Evolutionary conservation across 2,797 vertebrate genomes (phyloP).

Genomic region (Semaprochilodus insignis): DNA sequence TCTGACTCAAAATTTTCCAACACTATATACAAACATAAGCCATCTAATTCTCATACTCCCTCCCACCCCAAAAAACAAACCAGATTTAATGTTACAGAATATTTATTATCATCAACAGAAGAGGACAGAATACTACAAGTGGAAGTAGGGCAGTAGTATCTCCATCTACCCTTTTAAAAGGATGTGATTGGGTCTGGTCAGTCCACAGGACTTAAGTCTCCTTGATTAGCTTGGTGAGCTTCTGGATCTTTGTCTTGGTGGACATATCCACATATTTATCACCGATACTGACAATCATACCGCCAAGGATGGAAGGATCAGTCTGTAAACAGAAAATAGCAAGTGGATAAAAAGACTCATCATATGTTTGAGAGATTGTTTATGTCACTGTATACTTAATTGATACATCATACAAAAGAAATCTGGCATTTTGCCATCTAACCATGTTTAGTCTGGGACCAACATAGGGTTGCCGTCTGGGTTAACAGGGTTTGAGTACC

Average conservation of each 20-base stretch:
- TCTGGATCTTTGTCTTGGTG: slow-evolving; percentile 93
- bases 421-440: too few relatives aligned
- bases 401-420: too few relatives aligned
- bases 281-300: slow-evolving; percentile 96
- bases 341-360: neutral
- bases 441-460: neutral
- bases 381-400: too few relatives aligned
- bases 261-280: slow-evolving; percentile 88
- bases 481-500: too few relatives aligned
- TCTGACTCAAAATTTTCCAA: too few relatives aligned
- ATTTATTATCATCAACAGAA: slow-evolving; percentile 62
- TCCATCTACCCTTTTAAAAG: slow-evolving; percentile 41
- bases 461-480: too few relatives aligned
- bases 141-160: slow-evolving; percentile 26
- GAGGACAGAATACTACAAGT: slow-evolving; percentile 44
- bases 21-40: too few relatives aligned
- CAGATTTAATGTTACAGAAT: slow-evolving; percentile 48
- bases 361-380: too few relatives aligned
- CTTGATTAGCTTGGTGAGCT: slow-evolving; percentile 88
- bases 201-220: slow-evolving; percentile 81
- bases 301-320: slow-evolving; percentile 90
- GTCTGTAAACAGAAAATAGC: slow-evolving; percentile 69
- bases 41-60: too few relatives aligned
- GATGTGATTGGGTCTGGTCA: slow-evolving; percentile 57
- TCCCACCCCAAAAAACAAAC: neutral